Percentiles rank a stretch among this genome's conserved stretches.
phyloP scores from a whole-genome alignment of 2,888 invertebrate genomes.

The Trissonchulus latispiculum region DNA sequence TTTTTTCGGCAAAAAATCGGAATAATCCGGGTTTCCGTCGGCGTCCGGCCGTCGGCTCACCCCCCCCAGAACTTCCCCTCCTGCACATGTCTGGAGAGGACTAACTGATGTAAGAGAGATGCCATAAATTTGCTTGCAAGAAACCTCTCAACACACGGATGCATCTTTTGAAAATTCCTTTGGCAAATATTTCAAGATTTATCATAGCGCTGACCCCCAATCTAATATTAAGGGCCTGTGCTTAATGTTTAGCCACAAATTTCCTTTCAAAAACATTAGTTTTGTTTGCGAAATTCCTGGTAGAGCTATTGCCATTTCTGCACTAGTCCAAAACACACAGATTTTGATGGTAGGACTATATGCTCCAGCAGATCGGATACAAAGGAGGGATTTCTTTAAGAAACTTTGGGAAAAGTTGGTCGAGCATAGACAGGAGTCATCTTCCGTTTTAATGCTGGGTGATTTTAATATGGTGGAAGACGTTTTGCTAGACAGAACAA shows the following conservation, averaged over 20 bases:
- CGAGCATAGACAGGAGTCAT: background rate
- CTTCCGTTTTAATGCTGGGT: background rate
- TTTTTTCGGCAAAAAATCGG: too few relatives aligned
- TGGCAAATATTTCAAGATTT: background rate
- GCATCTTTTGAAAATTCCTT: background rate
- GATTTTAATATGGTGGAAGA: constrained; percentile 15
- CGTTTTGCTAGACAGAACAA: background rate
- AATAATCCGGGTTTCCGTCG: too few relatives aligned
- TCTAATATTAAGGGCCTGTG: background rate
- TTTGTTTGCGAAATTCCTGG: background rate
- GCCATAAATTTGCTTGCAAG: constrained; percentile 5
- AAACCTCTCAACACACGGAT: background rate
- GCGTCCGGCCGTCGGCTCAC: too few relatives aligned
- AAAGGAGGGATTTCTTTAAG: background rate
- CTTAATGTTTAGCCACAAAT: background rate
- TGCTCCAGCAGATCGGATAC: background rate
- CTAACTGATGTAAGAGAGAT: too few relatives aligned
- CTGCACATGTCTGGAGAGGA: too few relatives aligned
- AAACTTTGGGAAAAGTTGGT: background rate
- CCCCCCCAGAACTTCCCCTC: too few relatives aligned
- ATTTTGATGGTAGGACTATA: background rate
- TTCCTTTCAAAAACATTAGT: background rate
- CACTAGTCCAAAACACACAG: too few relatives aligned
- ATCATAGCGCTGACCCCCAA: background rate
- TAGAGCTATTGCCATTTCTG: background rate